A percentile compares a stretch with the other conserved stretches of the same genome.
Conservation (phyloP, 2,113 vertebrate species). For the Hypocryptadius cinnamomeus region DNA sequence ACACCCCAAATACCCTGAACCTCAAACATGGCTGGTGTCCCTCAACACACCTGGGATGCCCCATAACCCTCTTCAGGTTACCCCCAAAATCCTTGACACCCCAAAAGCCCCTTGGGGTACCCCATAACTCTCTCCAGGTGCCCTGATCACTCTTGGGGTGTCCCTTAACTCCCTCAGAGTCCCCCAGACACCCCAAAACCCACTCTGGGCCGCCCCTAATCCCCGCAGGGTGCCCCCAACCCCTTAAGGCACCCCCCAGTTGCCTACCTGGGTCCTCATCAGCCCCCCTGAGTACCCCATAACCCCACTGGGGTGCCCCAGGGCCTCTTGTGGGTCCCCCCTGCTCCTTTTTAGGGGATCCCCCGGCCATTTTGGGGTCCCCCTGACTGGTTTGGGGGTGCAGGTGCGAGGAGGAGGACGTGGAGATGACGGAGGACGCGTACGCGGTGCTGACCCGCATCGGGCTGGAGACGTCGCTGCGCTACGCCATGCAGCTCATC, state of each 20-base stretch:
- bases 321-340: accelerated
- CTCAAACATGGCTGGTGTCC: not conserved
- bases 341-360: not conserved
- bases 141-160: not conserved
- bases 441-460: not conserved
- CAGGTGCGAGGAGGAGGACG: not conserved
- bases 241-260: not conserved
- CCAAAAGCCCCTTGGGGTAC: not conserved
- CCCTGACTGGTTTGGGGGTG: not conserved
- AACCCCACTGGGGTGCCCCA: accelerated
- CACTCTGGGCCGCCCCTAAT: not conserved
- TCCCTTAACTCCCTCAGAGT: no score
- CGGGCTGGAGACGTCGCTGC: not conserved
- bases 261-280: not conserved
- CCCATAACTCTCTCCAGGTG: not conserved
- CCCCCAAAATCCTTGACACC: not conserved
- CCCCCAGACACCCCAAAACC: not conserved
- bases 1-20: not conserved
- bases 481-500: not conserved
- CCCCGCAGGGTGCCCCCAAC: no score
- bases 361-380: not conserved
- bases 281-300: not conserved
- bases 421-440: not conserved
- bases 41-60: not conserved
- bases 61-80: not conserved